Conservation (phyloP, 2,113 vertebrate genomes). For the Spilogale gracilis region DNA sequence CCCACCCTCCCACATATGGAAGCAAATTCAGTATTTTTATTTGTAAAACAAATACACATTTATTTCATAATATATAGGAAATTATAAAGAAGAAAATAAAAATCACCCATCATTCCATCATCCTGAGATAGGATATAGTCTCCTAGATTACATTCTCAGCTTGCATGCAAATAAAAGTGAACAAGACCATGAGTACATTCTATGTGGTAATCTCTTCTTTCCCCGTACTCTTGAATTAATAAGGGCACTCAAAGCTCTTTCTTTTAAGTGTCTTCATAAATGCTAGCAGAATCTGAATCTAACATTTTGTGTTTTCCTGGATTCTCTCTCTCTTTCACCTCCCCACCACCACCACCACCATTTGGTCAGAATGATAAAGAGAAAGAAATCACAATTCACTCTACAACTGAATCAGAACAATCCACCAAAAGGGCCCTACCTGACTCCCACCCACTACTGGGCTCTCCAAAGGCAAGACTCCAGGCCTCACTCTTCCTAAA, state of each 20-base stretch:
- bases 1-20: background rate
- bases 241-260: background rate
- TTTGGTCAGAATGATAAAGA: background rate
- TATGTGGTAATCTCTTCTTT: background rate
- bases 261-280: background rate
- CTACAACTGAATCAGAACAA: background rate
- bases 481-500: background rate
- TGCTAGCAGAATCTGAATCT: conserved; percentile 13
- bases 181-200: background rate
- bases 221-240: background rate
- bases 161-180: background rate
- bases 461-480: background rate
- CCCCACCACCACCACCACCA: background rate
- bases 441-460: background rate
- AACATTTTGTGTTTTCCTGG: conserved; percentile 53
- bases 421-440: background rate
- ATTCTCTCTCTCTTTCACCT: background rate
- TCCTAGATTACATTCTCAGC: background rate
- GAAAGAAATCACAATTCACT: conserved; percentile 39
- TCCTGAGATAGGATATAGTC: background rate
- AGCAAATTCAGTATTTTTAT: conserved; percentile 21
- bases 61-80: conserved; percentile 42
- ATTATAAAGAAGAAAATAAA: conserved; percentile 4
- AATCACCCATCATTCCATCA: background rate
- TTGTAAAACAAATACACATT: background rate